Base-by-base conservation (phyloP, 2,888 invertebrate species). In the Thera obeliscata region DNA sequence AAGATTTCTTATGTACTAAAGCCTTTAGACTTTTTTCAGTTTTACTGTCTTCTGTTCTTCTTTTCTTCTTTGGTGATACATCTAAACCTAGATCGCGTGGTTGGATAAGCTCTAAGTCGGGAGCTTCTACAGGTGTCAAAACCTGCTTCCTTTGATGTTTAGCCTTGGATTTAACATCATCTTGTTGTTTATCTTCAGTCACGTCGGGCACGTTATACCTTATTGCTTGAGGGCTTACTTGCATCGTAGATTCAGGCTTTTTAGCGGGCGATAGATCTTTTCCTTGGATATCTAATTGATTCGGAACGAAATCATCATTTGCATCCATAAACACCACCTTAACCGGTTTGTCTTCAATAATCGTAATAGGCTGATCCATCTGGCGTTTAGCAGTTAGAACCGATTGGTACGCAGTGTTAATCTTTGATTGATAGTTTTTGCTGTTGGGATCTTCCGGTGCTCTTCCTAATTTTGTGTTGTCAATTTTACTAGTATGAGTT, bases 121-220 rank as follows among this genome's bases (percentile, higher is more conserved):
- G 90, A 50, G 84, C 83, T 52, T 91, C 90, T 2, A 94, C 93
- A 0, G 94, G 92, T 41, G 90, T 93, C 36, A 94, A 78, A 41
- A 94, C 92, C 79, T 94, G 94, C 80, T 94, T 94, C 73, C 94
- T 85, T 74, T 91, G 93, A 81, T 94, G 94, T 79, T 90, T 93
- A 38, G 81, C 85, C 79, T 93, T 93, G 49, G 68, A 75, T 81
- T 86, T 91, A 7, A 70, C 70, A 57, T 89, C 89, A 67, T 91
- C 90, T 66, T 81, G 73, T 73, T 87, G 73, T 73, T 87, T 90
- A 12, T 87, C 90, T 49, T 85, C 85, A 9, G 77, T 74, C 7
- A 80, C 64, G 58, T 91, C 89, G 52, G 86, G 64, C 6, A 81
- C 72, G 38, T 91, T 89, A 0, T 89, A 88, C 75, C 89, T 90